Evolutionary conservation across 1,140 invertebrate genomes (phyloP).

Genomic region (Latrodectus geometricus): DNA sequence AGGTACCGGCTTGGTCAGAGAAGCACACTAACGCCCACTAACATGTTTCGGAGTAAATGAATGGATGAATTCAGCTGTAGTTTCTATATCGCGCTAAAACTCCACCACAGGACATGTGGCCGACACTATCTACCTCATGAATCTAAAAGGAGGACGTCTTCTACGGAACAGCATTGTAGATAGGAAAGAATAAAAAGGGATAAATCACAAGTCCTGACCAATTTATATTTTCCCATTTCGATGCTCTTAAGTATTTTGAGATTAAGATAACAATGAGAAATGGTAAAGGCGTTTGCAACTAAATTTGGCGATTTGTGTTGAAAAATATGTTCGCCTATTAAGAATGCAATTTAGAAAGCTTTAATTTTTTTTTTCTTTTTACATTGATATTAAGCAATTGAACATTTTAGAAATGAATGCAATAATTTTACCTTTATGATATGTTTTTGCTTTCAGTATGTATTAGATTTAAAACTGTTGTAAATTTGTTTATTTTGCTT

Average conservation of each 20-base stretch:
- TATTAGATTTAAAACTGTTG: too few relatives aligned
- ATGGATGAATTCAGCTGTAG: background rate
- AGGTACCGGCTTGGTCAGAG: conserved; percentile 32
- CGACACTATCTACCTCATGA: conserved; percentile 35
- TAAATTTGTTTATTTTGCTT: too few relatives aligned
- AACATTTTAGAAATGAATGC: too few relatives aligned
- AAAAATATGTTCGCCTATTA: background rate
- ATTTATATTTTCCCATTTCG: conserved; percentile 8
- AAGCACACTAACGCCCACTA: conserved; percentile 21
- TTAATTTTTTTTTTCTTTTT: too few relatives aligned
- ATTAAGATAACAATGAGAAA: conserved; percentile 7
- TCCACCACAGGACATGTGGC: background rate
- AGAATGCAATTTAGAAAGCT: too few relatives aligned
- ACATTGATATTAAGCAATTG: too few relatives aligned
- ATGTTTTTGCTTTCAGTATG: too few relatives aligned
- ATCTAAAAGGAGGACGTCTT: conserved; percentile 30
- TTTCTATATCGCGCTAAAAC: conserved; percentile 11
- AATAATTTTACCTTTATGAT: too few relatives aligned
- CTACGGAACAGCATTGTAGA: background rate
- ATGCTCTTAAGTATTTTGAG: background rate
- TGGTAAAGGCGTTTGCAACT: background rate
- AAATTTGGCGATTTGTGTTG: too few relatives aligned
- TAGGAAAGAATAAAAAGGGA: conserved; percentile 5
- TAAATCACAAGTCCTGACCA: background rate
- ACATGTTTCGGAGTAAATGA: conserved; percentile 3